Percentiles rank a stretch among this genome's conserved stretches.
Conservation (phyloP, 2,797 vertebrate genomes). For the Myiotriccus ornatus region DNA sequence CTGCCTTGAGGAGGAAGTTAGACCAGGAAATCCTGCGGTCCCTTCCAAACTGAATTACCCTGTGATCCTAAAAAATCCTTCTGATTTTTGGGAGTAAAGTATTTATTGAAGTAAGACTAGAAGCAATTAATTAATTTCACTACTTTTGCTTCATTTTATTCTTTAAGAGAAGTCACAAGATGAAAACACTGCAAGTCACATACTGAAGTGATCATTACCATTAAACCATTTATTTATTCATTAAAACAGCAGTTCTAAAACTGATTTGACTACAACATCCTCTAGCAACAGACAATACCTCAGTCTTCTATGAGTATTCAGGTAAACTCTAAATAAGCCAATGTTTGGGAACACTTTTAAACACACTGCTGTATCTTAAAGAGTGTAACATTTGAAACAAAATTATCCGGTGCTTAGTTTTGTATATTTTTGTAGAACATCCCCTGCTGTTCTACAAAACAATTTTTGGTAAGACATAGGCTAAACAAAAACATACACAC, state of each 20-base stretch:
- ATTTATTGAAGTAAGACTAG: neutral
- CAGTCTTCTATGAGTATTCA: neutral
- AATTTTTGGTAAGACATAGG: neutral
- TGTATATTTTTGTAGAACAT: neutral
- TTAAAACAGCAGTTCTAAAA: neutral
- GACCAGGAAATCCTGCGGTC: neutral
- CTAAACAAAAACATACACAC: neutral
- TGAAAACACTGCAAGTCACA: neutral
- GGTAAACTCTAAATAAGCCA: neutral
- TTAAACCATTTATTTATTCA: neutral
- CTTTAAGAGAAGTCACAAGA: neutral
- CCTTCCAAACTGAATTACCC: neutral
- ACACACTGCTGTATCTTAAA: neutral
- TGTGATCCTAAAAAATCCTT: neutral
- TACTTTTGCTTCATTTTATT: neutral
- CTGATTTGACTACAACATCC: neutral
- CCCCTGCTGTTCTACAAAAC: neutral
- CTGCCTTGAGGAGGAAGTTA: neutral
- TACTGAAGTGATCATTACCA: neutral
- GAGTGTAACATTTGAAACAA: neutral
- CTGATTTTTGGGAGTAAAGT: neutral
- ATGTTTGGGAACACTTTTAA: neutral
- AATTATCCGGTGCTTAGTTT: neutral
- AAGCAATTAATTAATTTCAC: neutral
- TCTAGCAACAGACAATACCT: neutral